A percentile compares a stretch with the other conserved stretches of the same genome.
phyloP scores from a whole-genome alignment of 2,888 invertebrate genomes.

The Ramazzottius varieornatus region DNA sequence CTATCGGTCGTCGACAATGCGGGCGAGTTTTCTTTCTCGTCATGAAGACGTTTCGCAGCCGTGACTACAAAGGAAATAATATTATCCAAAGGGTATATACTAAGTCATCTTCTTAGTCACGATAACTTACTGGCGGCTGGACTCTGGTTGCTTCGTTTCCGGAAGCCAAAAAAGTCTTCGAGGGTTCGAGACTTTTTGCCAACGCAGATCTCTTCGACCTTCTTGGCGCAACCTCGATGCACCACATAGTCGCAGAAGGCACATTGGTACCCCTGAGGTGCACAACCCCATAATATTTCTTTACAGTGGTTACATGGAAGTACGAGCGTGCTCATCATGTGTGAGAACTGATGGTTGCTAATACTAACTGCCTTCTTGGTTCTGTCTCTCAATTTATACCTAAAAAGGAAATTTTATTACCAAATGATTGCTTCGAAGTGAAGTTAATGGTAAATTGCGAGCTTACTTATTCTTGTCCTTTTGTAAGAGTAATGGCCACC shows the following conservation, averaged over 20 bases:
- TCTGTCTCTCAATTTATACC: neutral
- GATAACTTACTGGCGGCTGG: neutral
- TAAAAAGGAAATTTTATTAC: conserved; percentile 2
- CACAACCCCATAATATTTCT: conserved; percentile 70
- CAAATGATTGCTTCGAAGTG: no score
- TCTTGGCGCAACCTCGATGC: neutral
- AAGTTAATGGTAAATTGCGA: no score
- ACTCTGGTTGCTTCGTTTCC: neutral
- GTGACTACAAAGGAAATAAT: neutral
- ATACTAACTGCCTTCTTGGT: conserved; percentile 20
- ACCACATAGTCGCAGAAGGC: neutral
- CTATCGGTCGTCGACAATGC: neutral
- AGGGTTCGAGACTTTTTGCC: neutral
- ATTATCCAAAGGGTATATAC: neutral
- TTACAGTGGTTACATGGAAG: conserved; percentile 80
- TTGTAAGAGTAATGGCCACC: neutral
- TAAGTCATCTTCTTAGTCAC: no score
- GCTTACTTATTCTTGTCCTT: neutral
- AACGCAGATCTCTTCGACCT: neutral
- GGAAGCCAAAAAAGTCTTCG: neutral
- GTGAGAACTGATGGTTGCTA: conserved; percentile 65
- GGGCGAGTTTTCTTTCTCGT: neutral
- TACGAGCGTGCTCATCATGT: conserved; percentile 61
- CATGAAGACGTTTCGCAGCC: neutral
- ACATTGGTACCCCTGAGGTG: conserved; percentile 87